Evolutionary conservation across 2,113 vertebrate species (phyloP).

Genomic region (Cephalopterus ornatus): DNA sequence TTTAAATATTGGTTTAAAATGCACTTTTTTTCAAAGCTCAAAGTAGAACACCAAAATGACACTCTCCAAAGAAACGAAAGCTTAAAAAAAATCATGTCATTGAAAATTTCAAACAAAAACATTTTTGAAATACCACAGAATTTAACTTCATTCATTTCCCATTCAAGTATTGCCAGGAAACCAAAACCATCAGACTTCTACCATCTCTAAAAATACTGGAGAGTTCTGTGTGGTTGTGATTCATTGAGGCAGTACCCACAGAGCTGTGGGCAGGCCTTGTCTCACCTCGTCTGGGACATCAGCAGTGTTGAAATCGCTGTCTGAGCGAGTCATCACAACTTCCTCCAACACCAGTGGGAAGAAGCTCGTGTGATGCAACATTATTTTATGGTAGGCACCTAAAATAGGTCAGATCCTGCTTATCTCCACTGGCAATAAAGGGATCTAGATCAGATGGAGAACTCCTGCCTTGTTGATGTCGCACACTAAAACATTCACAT

Average conservation of each 20-base stretch:
- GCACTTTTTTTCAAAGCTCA: neutral
- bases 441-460: neutral
- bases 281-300: conserved; percentile 52
- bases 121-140: conserved; percentile 1
- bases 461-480: neutral
- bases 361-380: neutral
- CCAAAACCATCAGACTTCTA: neutral
- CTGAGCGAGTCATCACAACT: conserved; percentile 27
- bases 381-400: neutral
- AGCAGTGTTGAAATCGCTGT: conserved; percentile 37
- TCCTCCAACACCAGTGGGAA: neutral
- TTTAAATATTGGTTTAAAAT: neutral
- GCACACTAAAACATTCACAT: neutral
- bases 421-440: neutral
- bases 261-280: conserved; percentile 46
- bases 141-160: conserved; percentile 31
- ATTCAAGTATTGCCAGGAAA: conserved; percentile 38
- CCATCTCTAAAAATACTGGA: conserved; percentile 40
- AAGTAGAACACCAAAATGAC: neutral
- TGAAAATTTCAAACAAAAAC: neutral
- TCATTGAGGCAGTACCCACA: conserved; percentile 43
- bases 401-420: conserved; percentile 10
- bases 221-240: conserved; percentile 42
- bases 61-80: neutral
- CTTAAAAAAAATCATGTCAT: neutral